These are phyloP conservation scores for Pseudeuparius sepicola DNA, from an alignment of 2,888 invertebrate species.

Conservation along the genomic window DNA sequence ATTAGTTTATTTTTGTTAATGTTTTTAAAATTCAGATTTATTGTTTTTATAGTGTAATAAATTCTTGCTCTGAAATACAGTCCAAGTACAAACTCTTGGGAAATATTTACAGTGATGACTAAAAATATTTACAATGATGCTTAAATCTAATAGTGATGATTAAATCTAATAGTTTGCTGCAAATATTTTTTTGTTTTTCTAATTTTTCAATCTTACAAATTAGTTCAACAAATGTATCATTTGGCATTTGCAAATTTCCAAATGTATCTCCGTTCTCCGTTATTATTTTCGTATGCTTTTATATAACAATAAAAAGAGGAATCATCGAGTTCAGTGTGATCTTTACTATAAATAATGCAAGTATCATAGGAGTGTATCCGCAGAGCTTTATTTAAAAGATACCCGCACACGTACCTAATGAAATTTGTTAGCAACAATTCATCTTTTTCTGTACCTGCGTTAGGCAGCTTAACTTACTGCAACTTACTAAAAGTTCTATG, in stretches of 20 bases:
- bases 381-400: slow-evolving; percentile 3
- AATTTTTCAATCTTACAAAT: slow-evolving; percentile 11
- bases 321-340: slow-evolving; percentile 11
- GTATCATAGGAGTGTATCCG: slow-evolving; percentile 8
- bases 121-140: slow-evolving; percentile 1
- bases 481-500: slow-evolving; percentile 10
- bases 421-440: slow-evolving; percentile 11
- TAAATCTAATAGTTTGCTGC: neutral
- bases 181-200: slow-evolving; percentile 7
- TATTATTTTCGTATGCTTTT: slow-evolving; percentile 11
- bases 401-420: slow-evolving; percentile 12
- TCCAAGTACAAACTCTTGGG: slow-evolving; percentile 1
- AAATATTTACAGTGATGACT: no score
- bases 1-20: neutral
- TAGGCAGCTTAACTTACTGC: slow-evolving; percentile 6
- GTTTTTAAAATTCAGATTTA: slow-evolving; percentile 1
- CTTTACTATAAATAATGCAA: slow-evolving; percentile 8
- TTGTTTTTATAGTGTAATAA: slow-evolving; percentile 1
- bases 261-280: slow-evolving; percentile 1
- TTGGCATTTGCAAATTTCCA: slow-evolving; percentile 13
- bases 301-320: slow-evolving; percentile 11
- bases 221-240: slow-evolving; percentile 10
- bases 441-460: slow-evolving; percentile 2
- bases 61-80: slow-evolving; percentile 3
- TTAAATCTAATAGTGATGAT: neutral